These are phyloP conservation scores for Cebus imitator DNA, from an alignment of 2,113 vertebrate species.

Conservation along the genomic window DNA sequence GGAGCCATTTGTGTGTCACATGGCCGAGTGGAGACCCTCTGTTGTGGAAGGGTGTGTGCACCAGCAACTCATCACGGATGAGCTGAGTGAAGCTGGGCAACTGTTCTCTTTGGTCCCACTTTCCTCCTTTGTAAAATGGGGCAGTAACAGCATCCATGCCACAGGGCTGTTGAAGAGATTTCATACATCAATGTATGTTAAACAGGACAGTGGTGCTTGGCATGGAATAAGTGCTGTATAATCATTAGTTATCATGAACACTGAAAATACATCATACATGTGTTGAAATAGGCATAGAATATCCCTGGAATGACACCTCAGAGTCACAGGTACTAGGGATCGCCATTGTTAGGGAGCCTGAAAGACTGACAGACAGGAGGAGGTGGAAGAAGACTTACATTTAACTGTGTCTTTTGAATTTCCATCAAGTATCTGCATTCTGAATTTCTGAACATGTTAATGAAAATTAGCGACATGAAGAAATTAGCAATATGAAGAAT, in stretches of 20 bases:
- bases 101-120: background rate
- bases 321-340: fast-evolving
- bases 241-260: too few species aligned
- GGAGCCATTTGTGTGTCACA: fast-evolving
- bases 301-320: background rate
- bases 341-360: fast-evolving
- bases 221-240: fast-evolving
- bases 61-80: background rate
- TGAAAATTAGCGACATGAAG: background rate
- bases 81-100: fast-evolving
- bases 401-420: background rate
- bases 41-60: fast-evolving
- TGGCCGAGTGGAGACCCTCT: fast-evolving
- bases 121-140: background rate
- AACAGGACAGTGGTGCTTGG: background rate
- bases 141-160: too few species aligned
- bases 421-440: background rate
- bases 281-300: background rate
- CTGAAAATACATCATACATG: fast-evolving
- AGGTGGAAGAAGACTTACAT: too few species aligned
- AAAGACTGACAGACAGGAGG: background rate
- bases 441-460: background rate
- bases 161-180: background rate
- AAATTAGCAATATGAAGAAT: background rate
- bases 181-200: too few species aligned